Evolutionary conservation across 64 coral and sea anemone species (phyloP), one percentile per base, ranked within the genome.

Genomic region (Hydrozoanthus tunicans): DNA sequence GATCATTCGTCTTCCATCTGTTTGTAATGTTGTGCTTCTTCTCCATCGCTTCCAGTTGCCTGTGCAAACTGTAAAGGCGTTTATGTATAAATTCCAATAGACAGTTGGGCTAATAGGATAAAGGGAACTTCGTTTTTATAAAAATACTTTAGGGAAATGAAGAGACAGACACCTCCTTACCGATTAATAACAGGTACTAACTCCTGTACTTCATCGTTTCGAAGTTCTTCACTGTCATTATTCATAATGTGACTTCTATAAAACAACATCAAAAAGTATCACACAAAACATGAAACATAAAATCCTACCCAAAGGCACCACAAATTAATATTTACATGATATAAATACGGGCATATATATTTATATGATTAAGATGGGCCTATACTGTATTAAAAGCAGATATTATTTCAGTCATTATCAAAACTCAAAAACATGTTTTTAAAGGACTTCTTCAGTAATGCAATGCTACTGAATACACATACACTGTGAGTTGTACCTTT

Each of bases 401-500:
- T 52, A 78, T n/a, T 78, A 78, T 24, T 65, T 65, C 9, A 13
- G 63, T 3, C 11, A 65, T 65, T 11, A 65, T 65, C 17, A 65
- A 65, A 4, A 65, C 63, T 65, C 63, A 65, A 65, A 65, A 65
- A 65, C 63, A 65, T 65, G 63, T 15, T 65, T 43, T 43, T 65
- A 65, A 65, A 65, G 17, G 11, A 65, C 17, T 14, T 15, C 9
- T 13, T 14, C 17, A 65, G 11, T 14, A 65, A 65, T 65, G 17
- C 63, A 10, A 65, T 65, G 63, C 63, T 65, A 65, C 17, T 13
- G 17, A 12, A 14, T 8, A 73, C 24, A 73, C 17, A 26, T 73
- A 73, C 32, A 73, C 70, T 26, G 24, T 73, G 32, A 43, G 32
- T 73, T 73, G 70, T 73, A 85, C 82, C 82, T 85, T 85, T 85